Evolutionary conservation across 2,797 vertebrate genomes (phyloP).

Genomic region (Hemitrygon akajei): DNA sequence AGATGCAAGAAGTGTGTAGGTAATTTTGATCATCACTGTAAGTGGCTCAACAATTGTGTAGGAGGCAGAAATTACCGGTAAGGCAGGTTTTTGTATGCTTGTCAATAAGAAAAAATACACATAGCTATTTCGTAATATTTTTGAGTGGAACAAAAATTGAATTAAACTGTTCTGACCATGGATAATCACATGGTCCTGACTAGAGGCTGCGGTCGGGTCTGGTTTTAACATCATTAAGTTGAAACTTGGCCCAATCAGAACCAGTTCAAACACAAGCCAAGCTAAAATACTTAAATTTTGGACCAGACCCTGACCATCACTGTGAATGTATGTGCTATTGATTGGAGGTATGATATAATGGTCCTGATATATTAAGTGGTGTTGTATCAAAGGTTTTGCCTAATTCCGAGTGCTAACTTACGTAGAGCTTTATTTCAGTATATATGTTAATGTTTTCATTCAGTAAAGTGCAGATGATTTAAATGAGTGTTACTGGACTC

Average conservation of each 20-base stretch:
- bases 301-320: too few species aligned
- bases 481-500: neutral
- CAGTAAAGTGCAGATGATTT: neutral
- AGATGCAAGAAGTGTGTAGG: constrained; percentile 94
- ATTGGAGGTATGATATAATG: too few species aligned
- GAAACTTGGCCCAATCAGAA: too few species aligned
- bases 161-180: neutral
- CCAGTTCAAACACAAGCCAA: too few species aligned
- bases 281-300: too few species aligned
- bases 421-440: neutral
- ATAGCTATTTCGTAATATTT: too few species aligned
- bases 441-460: neutral
- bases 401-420: neutral
- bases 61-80: constrained; percentile 93
- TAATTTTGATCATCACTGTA: constrained; percentile 93
- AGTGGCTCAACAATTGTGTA: constrained; percentile 98
- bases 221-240: too few species aligned
- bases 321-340: too few species aligned
- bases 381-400: neutral
- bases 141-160: neutral
- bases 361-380: too few species aligned
- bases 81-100: constrained; percentile 45
- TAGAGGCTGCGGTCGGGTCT: too few species aligned
- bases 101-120: too few species aligned
- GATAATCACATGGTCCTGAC: neutral